Base-by-base conservation (phyloP, 2,797 vertebrate species). In the Balearica regulorum region DNA sequence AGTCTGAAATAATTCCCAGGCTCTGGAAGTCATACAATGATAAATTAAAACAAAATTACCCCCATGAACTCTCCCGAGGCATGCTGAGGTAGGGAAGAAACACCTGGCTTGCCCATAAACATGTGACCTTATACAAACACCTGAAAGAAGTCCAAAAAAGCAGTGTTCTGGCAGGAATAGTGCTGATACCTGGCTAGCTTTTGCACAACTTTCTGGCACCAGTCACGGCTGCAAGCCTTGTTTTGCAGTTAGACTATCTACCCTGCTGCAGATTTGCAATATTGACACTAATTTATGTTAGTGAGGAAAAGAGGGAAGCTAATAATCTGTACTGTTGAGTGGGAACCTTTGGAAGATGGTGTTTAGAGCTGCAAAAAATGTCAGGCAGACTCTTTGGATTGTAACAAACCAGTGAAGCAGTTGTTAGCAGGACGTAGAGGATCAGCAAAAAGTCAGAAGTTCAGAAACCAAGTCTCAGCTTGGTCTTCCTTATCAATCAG, bases 401-500 rank as follows among this genome's bases (percentile, higher is more conserved):
- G 39, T 69, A 43, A 65, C 35, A 68, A 77, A n/a, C 4, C 15
- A n/a, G 26, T 15, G 72, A 64, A 88, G 44, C n/a, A 31, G 48
- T 43, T 66, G n/a, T 81, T 88, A 81, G 65, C 43, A 76, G 64
- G 89, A 86, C 7, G 1, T 0, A 61, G 70, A 78, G 12, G 54
- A 81, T 90, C 72, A 88, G 86, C 79, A 83, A 77, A 57, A 64
- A 75, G 75, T 43, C 84, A 61, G 24, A 70, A 85, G 65, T 86
- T 95, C 89, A 89, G 57, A 96, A 90, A 69, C 55, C 14, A 69
- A 83, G 72, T 86, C 61, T 78, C 2, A 1, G 41, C 51, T 54
- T 81, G 49, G 69, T 96, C 87, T 69, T 94, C 87, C 83, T 93
- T 86, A 83, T 87, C 89, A 93, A 93, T 94, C 79, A 88, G 44